Conservation (phyloP, 2,113 vertebrate species). For the Sialia sialis region DNA sequence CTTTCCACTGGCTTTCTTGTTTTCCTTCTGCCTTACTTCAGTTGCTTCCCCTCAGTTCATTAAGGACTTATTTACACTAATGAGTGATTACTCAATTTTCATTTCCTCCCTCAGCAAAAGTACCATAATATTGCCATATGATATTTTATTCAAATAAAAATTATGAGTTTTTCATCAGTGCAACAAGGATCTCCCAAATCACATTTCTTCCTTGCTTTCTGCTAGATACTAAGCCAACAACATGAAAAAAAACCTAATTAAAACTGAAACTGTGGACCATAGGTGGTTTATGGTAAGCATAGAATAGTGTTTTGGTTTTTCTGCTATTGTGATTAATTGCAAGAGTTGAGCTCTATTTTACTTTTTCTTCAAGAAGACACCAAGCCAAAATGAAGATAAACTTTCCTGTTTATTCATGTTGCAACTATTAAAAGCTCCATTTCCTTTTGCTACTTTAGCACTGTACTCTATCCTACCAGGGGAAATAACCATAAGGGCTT, state of each 20-base stretch:
- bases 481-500: background rate
- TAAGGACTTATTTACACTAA: background rate
- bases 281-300: background rate
- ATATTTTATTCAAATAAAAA: background rate
- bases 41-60: background rate
- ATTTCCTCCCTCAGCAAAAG: background rate
- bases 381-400: background rate
- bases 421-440: background rate
- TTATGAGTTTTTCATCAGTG: background rate
- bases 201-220: background rate
- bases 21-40: background rate
- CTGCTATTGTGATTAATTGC: background rate
- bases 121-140: background rate
- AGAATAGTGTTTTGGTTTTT: background rate
- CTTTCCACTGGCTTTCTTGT: background rate
- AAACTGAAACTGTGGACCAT: background rate
- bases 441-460: background rate
- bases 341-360: background rate
- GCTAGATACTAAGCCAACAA: background rate
- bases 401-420: background rate
- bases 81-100: background rate
- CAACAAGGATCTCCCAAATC: background rate
- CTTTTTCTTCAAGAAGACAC: background rate
- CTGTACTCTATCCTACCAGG: background rate
- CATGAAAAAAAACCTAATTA: background rate